Evolutionary conservation across 1,140 invertebrate species (phyloP).

Genomic region (Platyscapa corneri): DNA sequence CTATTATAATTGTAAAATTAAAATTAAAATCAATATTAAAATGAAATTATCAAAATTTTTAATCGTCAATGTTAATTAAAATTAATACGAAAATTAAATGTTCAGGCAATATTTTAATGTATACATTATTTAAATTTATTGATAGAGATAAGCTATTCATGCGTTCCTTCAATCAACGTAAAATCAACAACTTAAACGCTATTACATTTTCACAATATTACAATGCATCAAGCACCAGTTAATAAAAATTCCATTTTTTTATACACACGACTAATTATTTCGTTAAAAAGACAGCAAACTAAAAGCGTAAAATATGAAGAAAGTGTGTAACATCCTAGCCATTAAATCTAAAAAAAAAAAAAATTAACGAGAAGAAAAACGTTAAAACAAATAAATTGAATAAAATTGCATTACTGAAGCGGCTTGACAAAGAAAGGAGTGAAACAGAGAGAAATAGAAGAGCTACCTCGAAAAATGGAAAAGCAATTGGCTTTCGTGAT

Average conservation of each 20-base stretch:
- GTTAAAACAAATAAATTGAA: not conserved
- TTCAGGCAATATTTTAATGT: not conserved
- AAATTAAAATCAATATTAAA: not conserved
- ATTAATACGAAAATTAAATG: not conserved
- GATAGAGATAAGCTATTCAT: not conserved
- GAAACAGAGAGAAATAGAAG: not conserved
- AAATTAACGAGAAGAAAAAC: not conserved
- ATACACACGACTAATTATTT: not conserved
- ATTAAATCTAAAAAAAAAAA: not conserved
- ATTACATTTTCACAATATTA: not conserved
- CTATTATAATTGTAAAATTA: not conserved
- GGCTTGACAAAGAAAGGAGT: not conserved
- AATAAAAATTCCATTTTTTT: not conserved
- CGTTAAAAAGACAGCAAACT: not conserved
- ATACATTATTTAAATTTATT: not conserved
- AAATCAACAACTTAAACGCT: not conserved
- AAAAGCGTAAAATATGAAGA: not conserved
- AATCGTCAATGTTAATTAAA: not conserved
- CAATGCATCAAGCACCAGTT: not conserved
- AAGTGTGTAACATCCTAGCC: not conserved
- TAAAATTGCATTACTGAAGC: not conserved
- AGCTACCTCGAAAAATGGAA: not conserved
- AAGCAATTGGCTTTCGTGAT: slow-evolving; percentile 28
- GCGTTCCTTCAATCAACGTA: not conserved
- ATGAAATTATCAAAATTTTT: not conserved